Conservation (phyloP, 2,888 invertebrate species). For the Apoda limacodes region DNA sequence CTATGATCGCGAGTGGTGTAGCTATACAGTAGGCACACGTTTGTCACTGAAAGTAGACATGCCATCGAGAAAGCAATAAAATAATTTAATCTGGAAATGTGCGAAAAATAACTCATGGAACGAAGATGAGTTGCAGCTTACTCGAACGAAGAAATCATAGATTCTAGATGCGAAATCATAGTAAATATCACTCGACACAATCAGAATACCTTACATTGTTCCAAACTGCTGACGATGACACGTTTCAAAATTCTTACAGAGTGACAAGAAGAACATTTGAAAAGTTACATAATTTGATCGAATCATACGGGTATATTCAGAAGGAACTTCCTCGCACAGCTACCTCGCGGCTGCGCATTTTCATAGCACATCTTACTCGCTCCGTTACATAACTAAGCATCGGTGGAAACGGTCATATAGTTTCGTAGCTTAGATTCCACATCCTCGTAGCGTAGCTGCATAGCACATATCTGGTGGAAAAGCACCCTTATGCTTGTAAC, state of each 20-base stretch:
- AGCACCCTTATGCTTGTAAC: constrained; percentile 6
- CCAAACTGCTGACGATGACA: constrained; percentile 17
- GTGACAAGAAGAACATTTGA: constrained; percentile 13
- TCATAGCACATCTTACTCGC: constrained; percentile 7
- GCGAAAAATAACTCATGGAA: too few relatives aligned
- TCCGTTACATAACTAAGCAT: constrained; percentile 8
- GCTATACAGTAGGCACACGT: too few relatives aligned
- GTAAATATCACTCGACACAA: constrained; percentile 14
- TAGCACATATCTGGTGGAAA: constrained; percentile 9
- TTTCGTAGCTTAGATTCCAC: constrained; percentile 7
- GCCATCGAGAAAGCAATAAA: too few relatives aligned
- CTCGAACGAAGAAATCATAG: constrained; percentile 14
- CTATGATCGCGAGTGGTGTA: background rate
- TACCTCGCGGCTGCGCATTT: constrained; percentile 1
- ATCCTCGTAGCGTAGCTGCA: too few relatives aligned
- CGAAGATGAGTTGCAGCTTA: too few relatives aligned
- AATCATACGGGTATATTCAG: constrained; percentile 14
- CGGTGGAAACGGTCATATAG: constrained; percentile 9
- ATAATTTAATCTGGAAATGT: too few relatives aligned
- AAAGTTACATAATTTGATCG: constrained; percentile 14
- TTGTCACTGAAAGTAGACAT: too few relatives aligned
- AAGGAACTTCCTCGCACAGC: too few relatives aligned
- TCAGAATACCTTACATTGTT: constrained; percentile 19
- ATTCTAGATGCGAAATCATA: constrained; percentile 17
- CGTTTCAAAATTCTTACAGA: constrained; percentile 17